Conservation (phyloP, 2,797 vertebrate species). For the Silurus lanzhouensis region DNA sequence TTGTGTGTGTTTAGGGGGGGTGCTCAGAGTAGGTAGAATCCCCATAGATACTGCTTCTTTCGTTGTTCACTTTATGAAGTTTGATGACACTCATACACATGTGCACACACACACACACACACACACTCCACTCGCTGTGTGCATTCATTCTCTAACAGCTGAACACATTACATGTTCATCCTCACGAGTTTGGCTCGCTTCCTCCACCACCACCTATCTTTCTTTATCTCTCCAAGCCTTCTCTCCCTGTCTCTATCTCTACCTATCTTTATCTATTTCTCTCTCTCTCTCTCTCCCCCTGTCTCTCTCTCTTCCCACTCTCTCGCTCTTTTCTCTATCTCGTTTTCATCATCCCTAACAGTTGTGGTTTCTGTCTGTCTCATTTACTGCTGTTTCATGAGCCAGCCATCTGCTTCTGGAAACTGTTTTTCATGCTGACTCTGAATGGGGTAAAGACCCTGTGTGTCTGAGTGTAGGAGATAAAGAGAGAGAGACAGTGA, state of each 20-base stretch:
- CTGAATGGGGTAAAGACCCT: neutral
- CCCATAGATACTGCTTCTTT: constrained; percentile 10
- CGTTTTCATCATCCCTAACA: neutral
- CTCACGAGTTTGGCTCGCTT: constrained; percentile 10
- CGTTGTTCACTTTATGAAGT: constrained; percentile 13
- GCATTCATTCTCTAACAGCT: constrained; percentile 15
- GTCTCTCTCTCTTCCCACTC: too few species aligned
- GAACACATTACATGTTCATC: constrained; percentile 9
- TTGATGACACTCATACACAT: neutral
- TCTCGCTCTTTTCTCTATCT: neutral
- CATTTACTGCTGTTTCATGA: constrained; percentile 48
- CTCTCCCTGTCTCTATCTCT: neutral
- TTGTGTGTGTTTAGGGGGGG: neutral
- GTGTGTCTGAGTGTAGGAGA: neutral
- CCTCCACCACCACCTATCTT: neutral
- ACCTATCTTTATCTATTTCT: neutral
- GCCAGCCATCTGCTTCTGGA: constrained; percentile 57
- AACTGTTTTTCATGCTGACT: neutral
- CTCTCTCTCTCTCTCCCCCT: too few species aligned
- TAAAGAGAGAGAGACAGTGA: constrained; percentile 8
- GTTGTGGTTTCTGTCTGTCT: neutral
- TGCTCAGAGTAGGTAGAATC: constrained; percentile 18
- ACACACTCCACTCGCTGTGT: neutral
- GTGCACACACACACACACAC: neutral
- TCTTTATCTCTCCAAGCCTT: neutral